Evolutionary conservation across 2,797 vertebrate species (phyloP), one percentile per base, ranked within the genome.

Genomic region (Microcaecilia unicolor): DNA sequence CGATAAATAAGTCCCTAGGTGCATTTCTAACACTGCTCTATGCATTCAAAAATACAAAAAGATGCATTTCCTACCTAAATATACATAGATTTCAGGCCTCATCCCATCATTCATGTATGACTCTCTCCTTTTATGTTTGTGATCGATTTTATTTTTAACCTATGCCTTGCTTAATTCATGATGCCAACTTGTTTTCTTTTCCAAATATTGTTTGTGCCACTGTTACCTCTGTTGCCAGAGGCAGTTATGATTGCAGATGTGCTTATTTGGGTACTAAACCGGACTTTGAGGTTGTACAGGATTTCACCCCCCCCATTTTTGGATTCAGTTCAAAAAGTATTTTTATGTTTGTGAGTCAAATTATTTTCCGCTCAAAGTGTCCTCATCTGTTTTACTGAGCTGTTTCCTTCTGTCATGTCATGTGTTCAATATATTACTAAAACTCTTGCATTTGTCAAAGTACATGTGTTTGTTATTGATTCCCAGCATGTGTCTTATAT

Each of bases 401-500:
- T 25, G 27, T 28, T 4, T 43, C 61, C 36, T 45, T 34, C 28
- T 10, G 37, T 6, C 22, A 58, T 62, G 47, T 51, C 67, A 72
- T n/a, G n/a, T n/a, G n/a, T n/a, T n/a, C n/a, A n/a, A n/a, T n/a
- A n/a, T n/a, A n/a, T n/a, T n/a, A n/a, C n/a, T n/a, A n/a, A n/a
- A n/a, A n/a, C n/a, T n/a, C n/a, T 55, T 44, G 25, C 48, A 58
- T 64, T 64, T 60, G 33, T 64, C 48, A 53, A n/a, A n/a, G 30
- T 25, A 39, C 49, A 48, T 27, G 13, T 15, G 17, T 51, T 57
- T 37, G 44, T 31, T 10, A 44, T 35, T 57, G 52, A 47, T 31
- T 16, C n/a, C 27, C 23, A 42, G 18, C 12, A 42, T 23, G 31
- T 31, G 31, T 29, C 23, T 13, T 34, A 44, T 61, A 58, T 37